Percentiles rank a stretch among this genome's conserved stretches.
Conservation (phyloP, 2,888 invertebrate species). For the Hydrotaea cyrtoneurina region DNA sequence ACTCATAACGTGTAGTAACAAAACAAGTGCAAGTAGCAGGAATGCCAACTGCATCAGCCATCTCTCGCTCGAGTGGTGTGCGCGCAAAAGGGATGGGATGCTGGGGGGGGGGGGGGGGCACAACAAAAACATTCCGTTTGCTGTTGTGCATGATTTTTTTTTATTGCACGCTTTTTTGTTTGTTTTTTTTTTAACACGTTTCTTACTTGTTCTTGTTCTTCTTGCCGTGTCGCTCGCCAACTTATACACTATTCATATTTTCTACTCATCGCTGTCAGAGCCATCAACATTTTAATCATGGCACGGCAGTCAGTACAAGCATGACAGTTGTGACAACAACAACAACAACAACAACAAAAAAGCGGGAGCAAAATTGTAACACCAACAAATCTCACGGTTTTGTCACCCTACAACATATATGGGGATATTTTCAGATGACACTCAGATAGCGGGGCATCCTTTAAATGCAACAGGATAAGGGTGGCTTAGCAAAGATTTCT, state of each 20-base stretch:
- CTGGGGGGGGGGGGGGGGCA: too few relatives aligned
- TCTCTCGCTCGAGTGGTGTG: neutral
- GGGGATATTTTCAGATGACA: neutral
- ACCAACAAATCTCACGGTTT: neutral
- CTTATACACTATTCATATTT: slow-evolving; percentile 33
- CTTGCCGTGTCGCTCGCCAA: neutral
- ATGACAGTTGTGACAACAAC: neutral
- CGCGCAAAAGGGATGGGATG: too few relatives aligned
- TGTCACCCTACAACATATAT: neutral
- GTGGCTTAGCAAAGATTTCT: too few relatives aligned
- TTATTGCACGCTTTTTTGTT: neutral
- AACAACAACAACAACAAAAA: neutral
- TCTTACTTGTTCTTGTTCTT: neutral
- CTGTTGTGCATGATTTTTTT: neutral
- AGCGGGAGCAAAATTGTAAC: neutral
- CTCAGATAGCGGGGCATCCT: too few relatives aligned
- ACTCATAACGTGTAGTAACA: slow-evolving; percentile 1
- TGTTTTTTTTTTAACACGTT: slow-evolving; percentile 20
- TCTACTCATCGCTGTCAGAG: slow-evolving; percentile 2
- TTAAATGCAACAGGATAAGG: too few relatives aligned
- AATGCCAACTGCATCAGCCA: slow-evolving; percentile 17
- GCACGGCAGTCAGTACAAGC: slow-evolving; percentile 33
- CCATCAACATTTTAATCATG: slow-evolving; percentile 35
- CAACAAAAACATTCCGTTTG: slow-evolving; percentile 1
- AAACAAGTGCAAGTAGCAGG: slow-evolving; percentile 22